Percentiles rank a stretch among this genome's conserved stretches.
Conservation (phyloP, 2,113 vertebrate genomes). For the Syngnathus typhle region DNA sequence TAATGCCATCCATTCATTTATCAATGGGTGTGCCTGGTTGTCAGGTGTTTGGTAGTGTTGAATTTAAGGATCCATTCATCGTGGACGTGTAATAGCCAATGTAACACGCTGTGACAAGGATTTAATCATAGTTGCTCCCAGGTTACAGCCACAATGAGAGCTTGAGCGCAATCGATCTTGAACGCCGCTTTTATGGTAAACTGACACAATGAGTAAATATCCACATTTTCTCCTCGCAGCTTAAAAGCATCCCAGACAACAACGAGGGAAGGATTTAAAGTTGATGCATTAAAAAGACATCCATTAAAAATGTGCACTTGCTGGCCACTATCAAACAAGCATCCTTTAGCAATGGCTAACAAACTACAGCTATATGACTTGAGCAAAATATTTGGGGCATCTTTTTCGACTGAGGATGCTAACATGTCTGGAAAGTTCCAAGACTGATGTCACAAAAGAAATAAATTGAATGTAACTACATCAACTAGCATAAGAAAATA, state of each 20-base stretch:
- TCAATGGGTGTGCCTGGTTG: conserved; percentile 2
- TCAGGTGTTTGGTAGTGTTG: conserved; percentile 32
- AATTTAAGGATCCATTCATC: conserved; percentile 55
- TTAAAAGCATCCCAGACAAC: conserved; percentile 42
- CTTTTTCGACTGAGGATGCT: too few species aligned
- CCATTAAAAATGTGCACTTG: neutral
- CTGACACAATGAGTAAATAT: conserved; percentile 63
- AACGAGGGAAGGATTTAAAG: conserved; percentile 18
- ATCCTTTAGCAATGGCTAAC: neutral
- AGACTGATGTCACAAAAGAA: too few species aligned
- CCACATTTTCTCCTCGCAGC: conserved; percentile 40
- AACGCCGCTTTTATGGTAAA: conserved; percentile 57
- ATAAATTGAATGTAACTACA: too few species aligned
- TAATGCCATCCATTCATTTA: too few species aligned
- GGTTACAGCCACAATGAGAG: conserved; percentile 33
- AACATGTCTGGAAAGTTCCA: too few species aligned
- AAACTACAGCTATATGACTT: neutral
- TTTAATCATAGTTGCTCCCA: conserved; percentile 50
- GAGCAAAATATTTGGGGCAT: too few species aligned
- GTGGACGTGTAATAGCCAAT: conserved; percentile 42
- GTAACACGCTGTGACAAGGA: conserved; percentile 58
- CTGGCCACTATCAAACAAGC: neutral
- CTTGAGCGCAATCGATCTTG: conserved; percentile 19
- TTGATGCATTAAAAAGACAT: conserved; percentile 17
- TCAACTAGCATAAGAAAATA: too few species aligned